These are phyloP conservation scores for Zoanthus gigantus DNA, from an alignment of 92 coral and sea anemone genomes.

Conservation along the genomic window DNA sequence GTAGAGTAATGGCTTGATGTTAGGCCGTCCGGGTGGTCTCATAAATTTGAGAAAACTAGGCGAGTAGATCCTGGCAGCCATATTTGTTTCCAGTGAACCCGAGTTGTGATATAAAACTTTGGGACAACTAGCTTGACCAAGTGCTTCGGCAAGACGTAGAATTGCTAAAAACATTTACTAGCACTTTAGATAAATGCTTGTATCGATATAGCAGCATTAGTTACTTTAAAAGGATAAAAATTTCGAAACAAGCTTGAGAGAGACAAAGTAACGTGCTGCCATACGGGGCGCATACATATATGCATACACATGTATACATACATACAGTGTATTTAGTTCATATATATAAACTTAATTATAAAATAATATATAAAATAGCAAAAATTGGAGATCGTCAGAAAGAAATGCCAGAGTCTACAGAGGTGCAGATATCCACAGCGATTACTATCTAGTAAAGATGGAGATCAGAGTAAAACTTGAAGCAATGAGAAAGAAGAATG, in stretches of 20 bases:
- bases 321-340: too few species aligned
- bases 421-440: too few species aligned
- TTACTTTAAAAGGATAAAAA: conserved; percentile 25
- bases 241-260: conserved; percentile 24
- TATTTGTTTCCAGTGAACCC: conserved; percentile 33
- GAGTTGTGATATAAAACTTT: conserved; percentile 21
- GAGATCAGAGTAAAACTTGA: too few species aligned
- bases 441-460: too few species aligned
- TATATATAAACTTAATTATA: too few species aligned
- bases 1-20: conserved; percentile 14
- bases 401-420: too few species aligned
- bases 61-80: conserved; percentile 47
- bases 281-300: neutral
- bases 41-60: conserved; percentile 44
- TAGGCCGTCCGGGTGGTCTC: too few species aligned
- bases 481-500: too few species aligned
- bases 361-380: too few species aligned
- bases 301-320: too few species aligned
- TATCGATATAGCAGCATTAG: conserved; percentile 14
- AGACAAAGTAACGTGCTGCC: conserved; percentile 2
- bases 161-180: conserved; percentile 17
- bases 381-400: too few species aligned
- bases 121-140: conserved; percentile 23
- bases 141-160: neutral
- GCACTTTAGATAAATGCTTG: conserved; percentile 10